Evolutionary conservation across 2,888 invertebrate genomes (phyloP), one percentile per base, ranked within the genome.

Genomic region (Melangyna quadrimaculata): DNA sequence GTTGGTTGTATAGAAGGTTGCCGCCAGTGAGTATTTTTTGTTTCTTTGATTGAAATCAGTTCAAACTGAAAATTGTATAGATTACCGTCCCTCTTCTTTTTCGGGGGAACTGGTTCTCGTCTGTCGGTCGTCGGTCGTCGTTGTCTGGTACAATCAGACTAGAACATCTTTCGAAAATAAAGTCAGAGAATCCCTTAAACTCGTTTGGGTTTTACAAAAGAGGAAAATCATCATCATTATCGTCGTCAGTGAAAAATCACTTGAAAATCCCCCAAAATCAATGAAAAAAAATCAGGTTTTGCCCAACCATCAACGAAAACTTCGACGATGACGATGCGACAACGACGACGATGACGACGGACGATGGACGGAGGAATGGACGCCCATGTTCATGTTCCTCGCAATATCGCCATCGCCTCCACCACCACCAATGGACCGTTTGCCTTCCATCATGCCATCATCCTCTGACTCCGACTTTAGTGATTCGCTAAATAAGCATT

Each of bases 401-500:
- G 24, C 45, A 5, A 27, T 1, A 37, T 14, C 14, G 3, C 24
- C 51, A 22, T 4, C 14, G 4, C 12, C 14, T n/a, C 32, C 19
- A 35, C 7, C n/a, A 12, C 37, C 17, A 71, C n/a, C n/a, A n/a
- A n/a, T n/a, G n/a, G n/a, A n/a, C 32, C 71, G 7, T 17, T 19
- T 40, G 48, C 35, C 12, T n/a, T 17, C 19, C 48, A 35, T 57
- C 24, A 37, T 59, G 8, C 40, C 53, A 48, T 55, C 71, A 45
- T 59, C 51, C 72, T 27, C 29, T n/a, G 40, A 22, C 72, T 27
- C 29, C 12, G 40, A 22, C 55, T 22, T 72, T 55, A 45, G 61
- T 80, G 80, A 81, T 81, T 86, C 81, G 81, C 84, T 86, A 81
- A 86, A 86, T 86, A 86, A 86, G 81, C 81, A 86, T 86, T 86